A percentile compares a stretch with the other conserved stretches of the same genome.
phyloP scores from a whole-genome alignment of 92 coral and sea anemone species.

The Zoanthus gigantus region DNA sequence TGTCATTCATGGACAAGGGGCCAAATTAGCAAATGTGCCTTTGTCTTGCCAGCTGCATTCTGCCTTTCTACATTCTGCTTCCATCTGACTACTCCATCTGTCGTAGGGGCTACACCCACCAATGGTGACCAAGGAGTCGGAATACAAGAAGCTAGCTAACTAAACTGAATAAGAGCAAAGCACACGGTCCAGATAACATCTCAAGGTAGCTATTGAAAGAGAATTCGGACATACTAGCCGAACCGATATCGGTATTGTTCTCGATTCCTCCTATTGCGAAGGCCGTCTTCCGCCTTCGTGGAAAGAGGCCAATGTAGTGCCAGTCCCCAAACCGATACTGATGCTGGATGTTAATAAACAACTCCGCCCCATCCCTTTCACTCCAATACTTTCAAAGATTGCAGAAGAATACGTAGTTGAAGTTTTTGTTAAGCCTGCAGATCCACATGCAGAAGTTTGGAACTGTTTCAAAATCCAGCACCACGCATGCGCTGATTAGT shows the following conservation, averaged over 20 bases:
- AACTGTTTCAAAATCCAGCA: neutral
- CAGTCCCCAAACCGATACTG: too few species aligned
- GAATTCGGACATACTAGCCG: neutral
- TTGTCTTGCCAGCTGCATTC: too few species aligned
- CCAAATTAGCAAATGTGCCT: too few species aligned
- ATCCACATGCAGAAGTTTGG: neutral
- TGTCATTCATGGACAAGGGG: too few species aligned
- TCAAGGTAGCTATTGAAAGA: neutral
- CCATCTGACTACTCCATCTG: neutral
- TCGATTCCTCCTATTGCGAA: neutral
- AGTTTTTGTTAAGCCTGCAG: neutral
- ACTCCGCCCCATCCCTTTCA: too few species aligned
- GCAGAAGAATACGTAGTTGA: too few species aligned
- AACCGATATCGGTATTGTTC: neutral
- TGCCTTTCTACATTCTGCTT: neutral
- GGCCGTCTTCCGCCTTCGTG: neutral
- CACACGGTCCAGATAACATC: neutral
- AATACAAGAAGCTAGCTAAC: neutral
- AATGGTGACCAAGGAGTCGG: neutral
- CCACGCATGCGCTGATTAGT: neutral
- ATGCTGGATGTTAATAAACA: too few species aligned
- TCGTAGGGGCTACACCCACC: neutral
- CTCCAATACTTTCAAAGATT: too few species aligned
- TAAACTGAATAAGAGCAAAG: neutral
- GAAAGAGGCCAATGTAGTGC: too few species aligned